These are phyloP conservation scores for Hylaea fasciaria DNA, from an alignment of 2,888 invertebrate genomes.

Conservation along the genomic window DNA sequence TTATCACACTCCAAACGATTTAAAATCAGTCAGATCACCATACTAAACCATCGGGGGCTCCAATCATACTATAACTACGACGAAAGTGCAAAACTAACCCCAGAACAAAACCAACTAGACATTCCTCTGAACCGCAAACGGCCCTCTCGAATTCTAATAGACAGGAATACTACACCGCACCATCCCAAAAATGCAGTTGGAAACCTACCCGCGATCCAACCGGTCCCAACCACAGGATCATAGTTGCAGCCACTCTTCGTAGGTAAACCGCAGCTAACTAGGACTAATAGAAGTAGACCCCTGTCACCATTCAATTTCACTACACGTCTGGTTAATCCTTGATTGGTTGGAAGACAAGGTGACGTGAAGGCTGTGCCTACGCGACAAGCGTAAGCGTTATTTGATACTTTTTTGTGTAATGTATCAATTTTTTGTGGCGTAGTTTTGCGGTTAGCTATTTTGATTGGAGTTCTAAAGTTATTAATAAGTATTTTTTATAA, in stretches of 20 bases:
- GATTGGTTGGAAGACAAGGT: slow-evolving; percentile 37
- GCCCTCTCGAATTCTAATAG: slow-evolving; percentile 53
- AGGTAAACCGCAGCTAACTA: slow-evolving; percentile 30
- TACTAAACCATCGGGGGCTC: no score
- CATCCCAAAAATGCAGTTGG: slow-evolving; percentile 73
- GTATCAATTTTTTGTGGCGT: slow-evolving; percentile 31
- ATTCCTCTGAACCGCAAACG: slow-evolving; percentile 42
- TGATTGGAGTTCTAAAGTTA: slow-evolving; percentile 23
- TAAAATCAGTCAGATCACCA: no score
- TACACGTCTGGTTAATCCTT: slow-evolving; percentile 28
- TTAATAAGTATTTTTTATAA: not conserved
- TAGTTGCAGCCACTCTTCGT: slow-evolving; percentile 55
- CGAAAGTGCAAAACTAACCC: slow-evolving; percentile 24
- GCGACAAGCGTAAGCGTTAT: slow-evolving; percentile 32
- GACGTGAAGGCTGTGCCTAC: slow-evolving; percentile 40
- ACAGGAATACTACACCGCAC: slow-evolving; percentile 57
- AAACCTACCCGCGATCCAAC: slow-evolving; percentile 64
- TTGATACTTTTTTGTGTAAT: slow-evolving; percentile 33
- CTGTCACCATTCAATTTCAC: slow-evolving; percentile 20
- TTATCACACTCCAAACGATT: no score
- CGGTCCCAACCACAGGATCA: slow-evolving; percentile 67
- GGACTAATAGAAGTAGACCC: slow-evolving; percentile 30
- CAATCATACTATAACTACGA: not conserved
- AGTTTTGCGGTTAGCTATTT: slow-evolving; percentile 37
- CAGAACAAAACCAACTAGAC: slow-evolving; percentile 31